phyloP scores from a whole-genome alignment of 64 coral and sea anemone species.

The Orbicella faveolata region DNA sequence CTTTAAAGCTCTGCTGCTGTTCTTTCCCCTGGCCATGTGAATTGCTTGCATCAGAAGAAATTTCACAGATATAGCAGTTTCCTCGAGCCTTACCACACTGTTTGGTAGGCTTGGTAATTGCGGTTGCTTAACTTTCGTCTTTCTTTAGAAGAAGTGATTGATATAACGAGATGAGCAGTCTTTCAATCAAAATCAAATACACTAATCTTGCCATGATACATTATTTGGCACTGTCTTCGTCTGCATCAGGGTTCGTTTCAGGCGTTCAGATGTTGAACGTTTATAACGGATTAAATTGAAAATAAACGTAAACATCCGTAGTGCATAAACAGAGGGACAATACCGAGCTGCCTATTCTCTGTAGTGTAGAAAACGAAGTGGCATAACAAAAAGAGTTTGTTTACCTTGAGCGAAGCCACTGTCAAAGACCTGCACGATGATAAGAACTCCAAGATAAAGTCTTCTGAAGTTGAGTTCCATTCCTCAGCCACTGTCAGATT shows the following conservation, averaged over 20 bases:
- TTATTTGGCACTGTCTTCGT: background rate
- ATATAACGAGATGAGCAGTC: too few relatives aligned
- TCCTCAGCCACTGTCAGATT: background rate
- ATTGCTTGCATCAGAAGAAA: too few relatives aligned
- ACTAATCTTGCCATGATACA: background rate
- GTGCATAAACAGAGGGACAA: conserved; percentile 12
- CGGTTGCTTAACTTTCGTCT: background rate
- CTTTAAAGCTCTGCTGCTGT: too few relatives aligned
- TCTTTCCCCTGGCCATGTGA: too few relatives aligned
- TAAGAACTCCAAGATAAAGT: background rate
- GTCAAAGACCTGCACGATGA: background rate
- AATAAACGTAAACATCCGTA: background rate
- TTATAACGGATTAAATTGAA: conserved; percentile 3
- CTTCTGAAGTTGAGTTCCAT: conserved; percentile 5
- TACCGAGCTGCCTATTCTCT: background rate
- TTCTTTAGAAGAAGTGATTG: background rate
- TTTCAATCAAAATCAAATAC: too few relatives aligned
- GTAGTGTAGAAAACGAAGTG: background rate
- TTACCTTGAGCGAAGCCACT: conserved; percentile 21
- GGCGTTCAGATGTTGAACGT: background rate
- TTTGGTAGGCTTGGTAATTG: background rate
- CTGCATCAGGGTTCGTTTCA: background rate
- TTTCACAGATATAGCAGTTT: too few relatives aligned
- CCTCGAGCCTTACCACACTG: too few relatives aligned
- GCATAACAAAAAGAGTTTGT: conserved; percentile 1